Percentiles rank a stretch among this genome's conserved stretches.
Evolutionary conservation across 1,140 invertebrate species (phyloP).

Genomic region (Battus philenor): DNA sequence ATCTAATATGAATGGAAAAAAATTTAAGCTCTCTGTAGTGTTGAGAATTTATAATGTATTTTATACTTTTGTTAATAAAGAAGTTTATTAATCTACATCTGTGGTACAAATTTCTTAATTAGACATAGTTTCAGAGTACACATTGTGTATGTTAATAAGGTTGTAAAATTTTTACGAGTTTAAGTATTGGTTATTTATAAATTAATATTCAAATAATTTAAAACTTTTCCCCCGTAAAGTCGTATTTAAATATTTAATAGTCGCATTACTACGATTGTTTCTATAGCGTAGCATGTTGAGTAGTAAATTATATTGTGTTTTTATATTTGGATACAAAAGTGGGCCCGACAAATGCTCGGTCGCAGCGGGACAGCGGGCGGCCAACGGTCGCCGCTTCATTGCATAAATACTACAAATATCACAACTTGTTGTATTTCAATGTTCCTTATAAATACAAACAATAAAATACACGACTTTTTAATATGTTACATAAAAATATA

Average conservation of each 20-base stretch:
- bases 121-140: no score
- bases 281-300: slow-evolving; percentile 19
- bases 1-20: no score
- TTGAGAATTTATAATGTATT: no score
- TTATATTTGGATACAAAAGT: slow-evolving; percentile 44
- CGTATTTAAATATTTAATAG: slow-evolving; percentile 39
- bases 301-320: slow-evolving; percentile 38
- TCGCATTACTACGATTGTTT: slow-evolving; percentile 28
- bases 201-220: slow-evolving; percentile 26
- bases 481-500: no score
- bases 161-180: slow-evolving; percentile 3
- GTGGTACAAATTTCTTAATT: no score
- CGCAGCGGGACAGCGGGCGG: slow-evolving; percentile 46
- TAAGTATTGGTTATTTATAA: slow-evolving; percentile 11
- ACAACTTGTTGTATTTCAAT: slow-evolving; percentile 39
- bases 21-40: no score
- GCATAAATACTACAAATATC: slow-evolving; percentile 65
- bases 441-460: slow-evolving; percentile 4
- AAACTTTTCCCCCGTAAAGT: slow-evolving; percentile 15
- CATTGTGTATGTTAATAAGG: no score
- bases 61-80: no score
- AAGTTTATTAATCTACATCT: no score
- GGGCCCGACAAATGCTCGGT: slow-evolving; percentile 41
- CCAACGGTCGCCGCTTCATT: slow-evolving; percentile 37
- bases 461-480: no score